These are phyloP conservation scores for Lithobates pipiens DNA, from an alignment of 2,797 vertebrate genomes.

Conservation along the genomic window DNA sequence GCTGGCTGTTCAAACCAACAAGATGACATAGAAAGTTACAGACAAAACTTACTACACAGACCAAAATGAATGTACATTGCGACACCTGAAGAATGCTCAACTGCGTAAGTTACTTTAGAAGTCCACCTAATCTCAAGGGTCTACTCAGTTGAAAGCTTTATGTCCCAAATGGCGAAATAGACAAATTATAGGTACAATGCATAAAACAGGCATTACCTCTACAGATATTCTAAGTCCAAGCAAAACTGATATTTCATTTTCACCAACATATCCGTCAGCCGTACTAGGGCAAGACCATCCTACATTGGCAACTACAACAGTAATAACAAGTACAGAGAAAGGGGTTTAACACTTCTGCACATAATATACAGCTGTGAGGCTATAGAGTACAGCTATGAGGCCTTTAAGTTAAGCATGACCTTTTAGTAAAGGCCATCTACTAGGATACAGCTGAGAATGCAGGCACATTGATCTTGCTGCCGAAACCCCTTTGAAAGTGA, in stretches of 20 bases:
- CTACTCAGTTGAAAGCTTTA: neutral
- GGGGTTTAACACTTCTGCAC: neutral
- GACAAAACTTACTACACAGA: too few species aligned
- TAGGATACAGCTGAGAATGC: too few species aligned
- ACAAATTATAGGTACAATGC: neutral
- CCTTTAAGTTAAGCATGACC: too few species aligned
- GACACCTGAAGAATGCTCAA: too few species aligned
- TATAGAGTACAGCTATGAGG: too few species aligned
- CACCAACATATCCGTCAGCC: neutral
- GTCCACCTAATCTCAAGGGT: neutral
- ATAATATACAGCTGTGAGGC: neutral
- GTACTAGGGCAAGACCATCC: neutral
- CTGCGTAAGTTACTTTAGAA: too few species aligned
- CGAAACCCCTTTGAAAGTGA: too few species aligned
- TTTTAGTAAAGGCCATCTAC: neutral
- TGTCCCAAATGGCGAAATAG: neutral
- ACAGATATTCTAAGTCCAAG: neutral
- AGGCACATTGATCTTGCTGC: too few species aligned
- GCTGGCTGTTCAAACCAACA: too few species aligned
- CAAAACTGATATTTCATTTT: too few species aligned
- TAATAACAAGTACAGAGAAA: neutral
- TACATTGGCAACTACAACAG: neutral
- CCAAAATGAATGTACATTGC: too few species aligned
- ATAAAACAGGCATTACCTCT: neutral
- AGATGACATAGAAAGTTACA: too few species aligned